Conservation (phyloP, 1,140 invertebrate genomes). For the Zophobas atratus region DNA sequence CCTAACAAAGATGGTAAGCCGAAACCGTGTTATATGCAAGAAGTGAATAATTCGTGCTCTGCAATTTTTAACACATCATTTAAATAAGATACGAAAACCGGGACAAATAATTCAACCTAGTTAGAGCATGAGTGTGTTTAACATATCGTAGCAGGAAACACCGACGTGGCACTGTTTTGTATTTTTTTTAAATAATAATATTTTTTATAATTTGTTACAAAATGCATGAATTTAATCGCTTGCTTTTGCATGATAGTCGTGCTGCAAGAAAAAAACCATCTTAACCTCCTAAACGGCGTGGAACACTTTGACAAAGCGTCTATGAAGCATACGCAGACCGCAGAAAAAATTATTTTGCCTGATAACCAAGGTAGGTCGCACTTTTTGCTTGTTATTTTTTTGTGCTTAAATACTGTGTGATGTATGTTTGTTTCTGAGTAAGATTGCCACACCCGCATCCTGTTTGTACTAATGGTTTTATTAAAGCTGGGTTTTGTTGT, state of each 20-base stretch:
- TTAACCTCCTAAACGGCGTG: constrained; percentile 79
- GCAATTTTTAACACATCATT: no score
- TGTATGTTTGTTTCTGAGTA: no score
- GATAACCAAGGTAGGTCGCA: constrained; percentile 77
- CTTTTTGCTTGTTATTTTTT: background rate
- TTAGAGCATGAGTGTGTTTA: background rate
- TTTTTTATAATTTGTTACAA: constrained; percentile 30
- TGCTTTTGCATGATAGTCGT: constrained; percentile 67
- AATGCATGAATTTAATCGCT: constrained; percentile 56
- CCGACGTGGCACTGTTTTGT: no score
- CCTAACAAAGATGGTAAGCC: constrained; percentile 93
- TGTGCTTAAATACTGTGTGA: background rate
- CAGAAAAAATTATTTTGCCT: constrained; percentile 84
- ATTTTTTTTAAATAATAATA: constrained; percentile 1
- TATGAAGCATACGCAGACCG: constrained; percentile 83
- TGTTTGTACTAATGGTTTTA: no score
- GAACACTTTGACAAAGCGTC: constrained; percentile 80
- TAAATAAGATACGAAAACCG: no score
- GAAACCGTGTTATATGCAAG: background rate
- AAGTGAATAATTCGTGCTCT: background rate
- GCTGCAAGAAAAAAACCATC: constrained; percentile 79
- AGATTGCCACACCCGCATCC: no score
- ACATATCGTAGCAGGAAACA: no score
- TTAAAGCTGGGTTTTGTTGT: no score
- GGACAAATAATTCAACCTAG: no score